A percentile compares a stretch with the other conserved stretches of the same genome.
phyloP scores from a whole-genome alignment of 2,797 vertebrate genomes.

The Phaenicophaeus curvirostris region DNA sequence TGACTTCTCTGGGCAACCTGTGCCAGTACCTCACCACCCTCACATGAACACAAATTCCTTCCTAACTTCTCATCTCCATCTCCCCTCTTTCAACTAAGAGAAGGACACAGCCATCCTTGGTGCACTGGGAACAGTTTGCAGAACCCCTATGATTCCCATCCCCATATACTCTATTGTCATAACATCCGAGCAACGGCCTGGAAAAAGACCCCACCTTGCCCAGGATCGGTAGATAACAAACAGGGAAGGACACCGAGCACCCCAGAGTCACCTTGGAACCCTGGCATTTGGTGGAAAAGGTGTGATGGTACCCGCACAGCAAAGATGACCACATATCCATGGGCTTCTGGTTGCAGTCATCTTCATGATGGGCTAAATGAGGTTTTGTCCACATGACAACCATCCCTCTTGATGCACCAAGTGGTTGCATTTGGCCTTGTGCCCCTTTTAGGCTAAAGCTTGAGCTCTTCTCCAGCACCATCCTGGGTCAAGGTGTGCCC shows the following conservation, averaged over 20 bases:
- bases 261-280: too few species aligned
- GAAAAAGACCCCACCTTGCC: background rate
- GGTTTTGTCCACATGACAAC: background rate
- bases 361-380: background rate
- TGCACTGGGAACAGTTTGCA: too few species aligned
- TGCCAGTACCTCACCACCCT: too few species aligned
- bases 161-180: background rate
- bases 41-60: too few species aligned
- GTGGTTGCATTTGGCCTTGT: too few species aligned
- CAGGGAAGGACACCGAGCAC: background rate
- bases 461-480: background rate
- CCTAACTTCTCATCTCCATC: too few species aligned
- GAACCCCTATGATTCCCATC: too few species aligned
- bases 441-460: background rate
- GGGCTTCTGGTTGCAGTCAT: background rate
- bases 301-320: fast-evolving
- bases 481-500: background rate
- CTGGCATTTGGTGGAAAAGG: background rate
- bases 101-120: too few species aligned
- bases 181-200: background rate
- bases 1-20: too few species aligned
- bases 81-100: too few species aligned
- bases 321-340: background rate
- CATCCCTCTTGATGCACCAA: background rate
- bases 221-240: background rate